Evolutionary conservation across 2,797 vertebrate species (phyloP).

Genomic region (Anguilla megastoma): DNA sequence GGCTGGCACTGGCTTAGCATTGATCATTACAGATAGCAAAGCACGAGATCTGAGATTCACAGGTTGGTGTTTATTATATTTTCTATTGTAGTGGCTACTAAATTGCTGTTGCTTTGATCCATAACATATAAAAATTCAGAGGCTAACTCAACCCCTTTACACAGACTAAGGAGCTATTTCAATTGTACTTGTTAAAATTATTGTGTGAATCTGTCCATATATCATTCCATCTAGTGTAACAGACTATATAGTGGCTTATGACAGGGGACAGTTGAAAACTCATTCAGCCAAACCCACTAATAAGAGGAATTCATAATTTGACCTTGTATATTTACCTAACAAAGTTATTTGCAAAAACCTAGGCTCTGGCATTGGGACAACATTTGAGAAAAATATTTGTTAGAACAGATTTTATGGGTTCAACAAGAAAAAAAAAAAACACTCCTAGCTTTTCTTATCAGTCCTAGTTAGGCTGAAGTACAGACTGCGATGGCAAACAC

Average conservation of each 20-base stretch:
- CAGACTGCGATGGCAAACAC: slow-evolving; percentile 5
- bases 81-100: background rate
- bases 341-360: too few relatives aligned
- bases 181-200: background rate
- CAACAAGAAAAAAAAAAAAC: slow-evolving; percentile 37
- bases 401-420: slow-evolving; percentile 38
- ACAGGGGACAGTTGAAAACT: background rate
- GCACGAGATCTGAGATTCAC: background rate
- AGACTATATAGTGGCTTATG: background rate
- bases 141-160: background rate
- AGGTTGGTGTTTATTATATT: background rate
- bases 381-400: background rate
- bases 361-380: too few relatives aligned
- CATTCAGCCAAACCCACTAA: too few relatives aligned
- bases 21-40: background rate
- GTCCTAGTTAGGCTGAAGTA: background rate
- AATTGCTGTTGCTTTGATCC: background rate
- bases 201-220: background rate
- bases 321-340: background rate
- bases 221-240: background rate
- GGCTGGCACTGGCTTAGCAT: background rate
- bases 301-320: background rate
- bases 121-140: background rate
- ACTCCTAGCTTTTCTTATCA: background rate
- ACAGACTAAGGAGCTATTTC: background rate